Conservation (phyloP, 2,888 invertebrate genomes). For the Acanthopleura granulata region DNA sequence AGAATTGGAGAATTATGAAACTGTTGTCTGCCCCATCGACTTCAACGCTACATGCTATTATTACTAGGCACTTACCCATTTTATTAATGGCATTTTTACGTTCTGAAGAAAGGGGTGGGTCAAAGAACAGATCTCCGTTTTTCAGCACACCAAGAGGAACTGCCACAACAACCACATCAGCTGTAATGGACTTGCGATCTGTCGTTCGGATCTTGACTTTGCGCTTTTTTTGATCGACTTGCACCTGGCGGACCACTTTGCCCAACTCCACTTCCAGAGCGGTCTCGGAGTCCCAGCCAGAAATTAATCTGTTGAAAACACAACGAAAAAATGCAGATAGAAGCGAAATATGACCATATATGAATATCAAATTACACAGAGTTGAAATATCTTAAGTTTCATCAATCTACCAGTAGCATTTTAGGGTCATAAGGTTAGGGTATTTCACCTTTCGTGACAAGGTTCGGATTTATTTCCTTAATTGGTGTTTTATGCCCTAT, state of each 20-base stretch:
- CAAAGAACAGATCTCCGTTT: not conserved
- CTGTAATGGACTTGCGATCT: not conserved
- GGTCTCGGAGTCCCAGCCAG: not conserved
- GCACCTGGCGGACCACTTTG: constrained; percentile 11
- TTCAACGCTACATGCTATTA: no score
- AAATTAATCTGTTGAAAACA: constrained; percentile 9
- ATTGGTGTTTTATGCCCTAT: no score
- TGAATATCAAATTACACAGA: no score
- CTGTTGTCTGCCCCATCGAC: no score
- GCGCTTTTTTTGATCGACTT: not conserved
- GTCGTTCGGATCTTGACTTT: constrained; percentile 15
- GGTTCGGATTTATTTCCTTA: no score
- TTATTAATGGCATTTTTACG: constrained; percentile 14
- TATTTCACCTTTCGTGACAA: no score
- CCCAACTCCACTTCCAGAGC: constrained; percentile 1
- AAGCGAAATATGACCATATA: no score
- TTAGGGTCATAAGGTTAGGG: no score
- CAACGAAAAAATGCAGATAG: no score
- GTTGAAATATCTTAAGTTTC: no score
- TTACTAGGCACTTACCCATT: not conserved
- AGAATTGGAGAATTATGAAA: no score
- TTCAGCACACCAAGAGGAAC: constrained; percentile 16
- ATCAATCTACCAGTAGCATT: no score
- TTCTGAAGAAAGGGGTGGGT: not conserved
- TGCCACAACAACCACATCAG: not conserved